These are phyloP conservation scores for Cynoglossus semilaevis DNA, from an alignment of 2,113 vertebrate species.

Conservation along the genomic window DNA sequence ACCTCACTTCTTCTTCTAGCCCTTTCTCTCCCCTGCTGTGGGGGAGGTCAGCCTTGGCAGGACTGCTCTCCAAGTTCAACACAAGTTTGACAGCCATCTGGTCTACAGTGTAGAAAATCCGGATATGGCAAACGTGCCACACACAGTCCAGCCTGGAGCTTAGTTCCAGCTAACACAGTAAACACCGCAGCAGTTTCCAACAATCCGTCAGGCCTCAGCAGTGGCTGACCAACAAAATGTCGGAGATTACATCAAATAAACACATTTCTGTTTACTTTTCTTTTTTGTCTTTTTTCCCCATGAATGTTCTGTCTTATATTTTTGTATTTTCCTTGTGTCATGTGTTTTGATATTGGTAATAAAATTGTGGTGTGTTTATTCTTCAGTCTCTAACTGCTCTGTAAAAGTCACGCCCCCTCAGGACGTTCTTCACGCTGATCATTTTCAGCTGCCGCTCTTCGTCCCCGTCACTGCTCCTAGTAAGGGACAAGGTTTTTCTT, in stretches of 20 bases:
- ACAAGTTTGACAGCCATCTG: slow-evolving; percentile 65
- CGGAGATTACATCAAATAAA: too few species aligned
- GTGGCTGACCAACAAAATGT: slow-evolving; percentile 13
- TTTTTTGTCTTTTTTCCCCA: slow-evolving; percentile 13
- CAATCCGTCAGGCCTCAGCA: slow-evolving; percentile 25
- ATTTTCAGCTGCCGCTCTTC: slow-evolving; percentile 22
- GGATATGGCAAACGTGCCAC: slow-evolving; percentile 48
- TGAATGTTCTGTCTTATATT: too few species aligned
- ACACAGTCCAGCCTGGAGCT: slow-evolving; percentile 38
- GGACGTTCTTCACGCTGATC: slow-evolving; percentile 33
- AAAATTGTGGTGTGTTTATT: neutral
- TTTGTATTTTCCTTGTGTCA: too few species aligned
- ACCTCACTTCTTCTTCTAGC: slow-evolving; percentile 34
- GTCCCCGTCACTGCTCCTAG: slow-evolving; percentile 42
- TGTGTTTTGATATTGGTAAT: too few species aligned
- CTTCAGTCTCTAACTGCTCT: slow-evolving; percentile 18
- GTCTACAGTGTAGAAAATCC: slow-evolving; percentile 47
- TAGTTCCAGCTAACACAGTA: slow-evolving; percentile 34
- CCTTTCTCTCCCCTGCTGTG: neutral
- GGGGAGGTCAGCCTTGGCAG: slow-evolving; percentile 42
- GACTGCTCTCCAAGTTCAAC: slow-evolving; percentile 52
- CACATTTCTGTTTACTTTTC: too few species aligned
- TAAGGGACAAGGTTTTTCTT: slow-evolving; percentile 37
- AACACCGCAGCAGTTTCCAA: slow-evolving; percentile 1
- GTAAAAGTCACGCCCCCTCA: slow-evolving; percentile 49